phyloP scores from a whole-genome alignment of 2,113 vertebrate species.

The Brachypteracias leptosomus region DNA sequence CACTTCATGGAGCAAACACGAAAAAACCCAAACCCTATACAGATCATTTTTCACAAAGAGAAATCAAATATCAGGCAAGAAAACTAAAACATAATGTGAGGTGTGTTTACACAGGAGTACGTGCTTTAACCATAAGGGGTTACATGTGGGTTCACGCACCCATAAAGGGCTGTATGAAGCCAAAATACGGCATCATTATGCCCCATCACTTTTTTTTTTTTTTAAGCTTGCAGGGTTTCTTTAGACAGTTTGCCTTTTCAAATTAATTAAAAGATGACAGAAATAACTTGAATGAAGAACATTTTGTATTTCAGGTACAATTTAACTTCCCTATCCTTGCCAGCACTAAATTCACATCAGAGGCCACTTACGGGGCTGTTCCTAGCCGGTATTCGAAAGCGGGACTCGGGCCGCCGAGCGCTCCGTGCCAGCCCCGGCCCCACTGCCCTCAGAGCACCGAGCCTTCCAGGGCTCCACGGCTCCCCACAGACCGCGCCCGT shows the following conservation, averaged over 20 bases:
- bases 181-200: no score
- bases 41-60: background rate
- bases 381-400: no score
- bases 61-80: background rate
- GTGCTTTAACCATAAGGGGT: no score
- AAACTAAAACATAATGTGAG: no score
- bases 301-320: background rate
- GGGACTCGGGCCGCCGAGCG: no score
- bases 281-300: background rate
- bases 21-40: background rate
- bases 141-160: no score
- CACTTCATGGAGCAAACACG: background rate
- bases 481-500: background rate
- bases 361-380: no score
- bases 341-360: fast-evolving
- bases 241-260: background rate
- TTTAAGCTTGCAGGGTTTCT: background rate
- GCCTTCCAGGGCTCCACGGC: no score
- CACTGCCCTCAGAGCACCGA: no score
- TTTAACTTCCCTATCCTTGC: fast-evolving
- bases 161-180: background rate
- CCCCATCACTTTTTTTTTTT: background rate
- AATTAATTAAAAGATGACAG: background rate
- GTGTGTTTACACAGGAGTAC: background rate
- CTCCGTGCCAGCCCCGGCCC: no score